Conservation (phyloP, 2,888 invertebrate species). For the Stenolophus ochropezus region DNA sequence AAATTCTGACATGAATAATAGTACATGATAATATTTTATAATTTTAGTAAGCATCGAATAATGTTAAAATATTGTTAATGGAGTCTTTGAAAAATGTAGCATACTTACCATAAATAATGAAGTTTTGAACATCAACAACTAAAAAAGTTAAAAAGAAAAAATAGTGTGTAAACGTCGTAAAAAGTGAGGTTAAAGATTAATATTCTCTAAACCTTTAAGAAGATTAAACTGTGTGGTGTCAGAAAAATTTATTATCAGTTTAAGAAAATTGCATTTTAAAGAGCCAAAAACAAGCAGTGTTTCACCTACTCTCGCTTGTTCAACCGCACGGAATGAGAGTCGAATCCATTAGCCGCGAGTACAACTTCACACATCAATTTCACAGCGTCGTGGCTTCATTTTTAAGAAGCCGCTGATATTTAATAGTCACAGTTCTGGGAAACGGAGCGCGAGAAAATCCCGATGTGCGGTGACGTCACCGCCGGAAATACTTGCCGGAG, state of each 20-base stretch:
- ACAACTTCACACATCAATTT: slow-evolving; percentile 41
- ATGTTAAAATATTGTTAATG: no score
- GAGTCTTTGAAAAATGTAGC: no score
- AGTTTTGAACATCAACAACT: no score
- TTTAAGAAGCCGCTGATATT: slow-evolving; percentile 23
- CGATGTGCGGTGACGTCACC: neutral
- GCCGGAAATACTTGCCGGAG: slow-evolving; percentile 13
- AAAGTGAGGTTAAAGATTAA: neutral
- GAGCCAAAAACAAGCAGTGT: neutral
- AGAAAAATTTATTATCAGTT: neutral
- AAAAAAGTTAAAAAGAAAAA: no score
- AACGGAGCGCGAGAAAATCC: slow-evolving; percentile 15
- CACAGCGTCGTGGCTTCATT: slow-evolving; percentile 31
- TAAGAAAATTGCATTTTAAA: slow-evolving; percentile 15
- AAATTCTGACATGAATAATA: no score
- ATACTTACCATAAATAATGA: no score
- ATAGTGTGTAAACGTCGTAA: no score
- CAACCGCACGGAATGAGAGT: neutral
- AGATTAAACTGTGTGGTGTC: neutral
- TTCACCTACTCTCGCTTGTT: neutral
- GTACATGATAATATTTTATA: no score
- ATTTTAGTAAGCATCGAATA: no score
- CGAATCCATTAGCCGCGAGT: slow-evolving; percentile 11
- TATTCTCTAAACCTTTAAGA: neutral
- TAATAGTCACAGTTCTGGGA: slow-evolving; percentile 25